Conservation (phyloP, 2,113 vertebrate species). For the Chauna torquata region DNA sequence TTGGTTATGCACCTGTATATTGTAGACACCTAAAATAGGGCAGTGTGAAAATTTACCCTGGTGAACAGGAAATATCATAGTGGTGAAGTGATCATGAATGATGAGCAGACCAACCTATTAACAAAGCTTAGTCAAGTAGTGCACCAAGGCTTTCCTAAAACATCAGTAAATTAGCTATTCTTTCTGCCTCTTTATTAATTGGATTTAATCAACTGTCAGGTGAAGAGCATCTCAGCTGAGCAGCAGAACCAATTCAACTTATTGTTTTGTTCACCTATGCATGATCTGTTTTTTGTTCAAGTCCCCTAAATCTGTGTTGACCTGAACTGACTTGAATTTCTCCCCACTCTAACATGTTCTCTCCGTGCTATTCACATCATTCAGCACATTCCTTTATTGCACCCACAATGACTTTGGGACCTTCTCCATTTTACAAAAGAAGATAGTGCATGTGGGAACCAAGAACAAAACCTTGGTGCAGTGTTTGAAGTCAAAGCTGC, state of each 20-base stretch:
- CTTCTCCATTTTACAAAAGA: background rate
- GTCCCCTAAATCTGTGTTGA: background rate
- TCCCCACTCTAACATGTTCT: background rate
- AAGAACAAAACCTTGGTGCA: background rate
- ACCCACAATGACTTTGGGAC: background rate
- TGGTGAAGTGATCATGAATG: background rate
- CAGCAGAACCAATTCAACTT: background rate
- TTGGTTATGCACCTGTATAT: background rate
- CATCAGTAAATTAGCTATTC: background rate
- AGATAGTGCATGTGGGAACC: background rate
- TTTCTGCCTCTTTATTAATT: background rate
- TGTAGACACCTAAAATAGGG: background rate
- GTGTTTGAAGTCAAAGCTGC: background rate
- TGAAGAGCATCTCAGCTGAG: background rate
- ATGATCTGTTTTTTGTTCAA: background rate
- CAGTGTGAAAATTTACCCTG: background rate
- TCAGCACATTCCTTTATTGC: background rate
- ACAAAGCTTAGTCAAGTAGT: background rate
- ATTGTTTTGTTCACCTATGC: background rate
- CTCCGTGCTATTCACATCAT: background rate
- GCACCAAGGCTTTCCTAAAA: background rate
- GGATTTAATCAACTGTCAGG: background rate
- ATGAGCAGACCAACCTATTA: background rate
- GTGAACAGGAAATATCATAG: background rate
- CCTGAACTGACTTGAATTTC: background rate